A percentile compares a stretch with the other conserved stretches of the same genome.
Conservation (phyloP, 2,888 invertebrate genomes). For the Drosophila eohydei region DNA sequence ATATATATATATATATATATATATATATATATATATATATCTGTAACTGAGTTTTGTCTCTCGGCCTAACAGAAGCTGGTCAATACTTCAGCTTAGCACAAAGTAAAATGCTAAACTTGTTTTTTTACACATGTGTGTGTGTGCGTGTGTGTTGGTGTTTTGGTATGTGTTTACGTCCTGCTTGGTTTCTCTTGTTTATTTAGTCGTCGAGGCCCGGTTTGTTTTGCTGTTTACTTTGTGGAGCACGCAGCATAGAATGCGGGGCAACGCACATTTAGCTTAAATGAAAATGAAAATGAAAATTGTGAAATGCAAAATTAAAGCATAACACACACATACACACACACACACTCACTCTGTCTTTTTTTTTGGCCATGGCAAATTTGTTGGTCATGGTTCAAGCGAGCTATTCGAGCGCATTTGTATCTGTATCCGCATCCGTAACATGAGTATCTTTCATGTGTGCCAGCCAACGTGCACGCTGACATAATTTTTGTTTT, state of each 20-base stretch:
- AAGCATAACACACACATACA: slow-evolving; percentile 61
- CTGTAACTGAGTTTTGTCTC: slow-evolving; percentile 5
- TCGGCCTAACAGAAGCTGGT: slow-evolving; percentile 51
- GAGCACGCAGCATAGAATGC: slow-evolving; percentile 9
- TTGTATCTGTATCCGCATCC: slow-evolving; percentile 26
- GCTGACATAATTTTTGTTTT: slow-evolving; percentile 24
- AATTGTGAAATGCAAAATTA: slow-evolving; percentile 62
- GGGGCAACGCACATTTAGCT: slow-evolving; percentile 34
- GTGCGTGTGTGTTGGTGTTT: not conserved
- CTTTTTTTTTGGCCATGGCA: slow-evolving; percentile 29
- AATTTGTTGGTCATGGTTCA: slow-evolving; percentile 34
- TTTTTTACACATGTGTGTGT: slow-evolving; percentile 14
- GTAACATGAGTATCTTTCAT: slow-evolving; percentile 29
- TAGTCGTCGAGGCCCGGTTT: slow-evolving; percentile 63
- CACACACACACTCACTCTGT: slow-evolving; percentile 10
- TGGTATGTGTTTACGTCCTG: slow-evolving; percentile 31
- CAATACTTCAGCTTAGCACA: slow-evolving; percentile 55
- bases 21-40: not conserved
- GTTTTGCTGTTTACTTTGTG: slow-evolving; percentile 54
- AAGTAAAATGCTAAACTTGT: slow-evolving; percentile 62
- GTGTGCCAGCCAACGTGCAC: slow-evolving; percentile 11
- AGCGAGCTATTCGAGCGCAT: slow-evolving; percentile 39
- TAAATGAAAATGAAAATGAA: slow-evolving; percentile 28
- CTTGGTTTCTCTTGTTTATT: slow-evolving; percentile 71
- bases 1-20: slow-evolving; percentile 15